Conservation (phyloP, 2,888 invertebrate genomes). For the Ceriagrion tenellum region DNA sequence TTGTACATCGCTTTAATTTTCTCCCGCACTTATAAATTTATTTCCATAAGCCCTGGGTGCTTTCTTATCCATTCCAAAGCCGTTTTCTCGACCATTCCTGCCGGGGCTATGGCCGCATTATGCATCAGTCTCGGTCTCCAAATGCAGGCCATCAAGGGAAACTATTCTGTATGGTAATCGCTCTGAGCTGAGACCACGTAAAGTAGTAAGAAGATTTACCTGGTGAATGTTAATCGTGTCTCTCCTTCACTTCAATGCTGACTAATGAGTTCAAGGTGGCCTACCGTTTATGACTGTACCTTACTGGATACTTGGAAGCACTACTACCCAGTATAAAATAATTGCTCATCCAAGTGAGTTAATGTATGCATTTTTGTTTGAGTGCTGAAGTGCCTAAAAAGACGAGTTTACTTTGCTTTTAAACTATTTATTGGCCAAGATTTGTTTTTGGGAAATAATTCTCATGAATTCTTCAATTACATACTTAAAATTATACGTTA, state of each 20-base stretch:
- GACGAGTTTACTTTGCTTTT: too few relatives aligned
- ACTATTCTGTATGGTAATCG: conserved; percentile 36
- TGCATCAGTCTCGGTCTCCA: not conserved
- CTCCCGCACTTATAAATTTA: not conserved
- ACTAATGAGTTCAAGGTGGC: not conserved
- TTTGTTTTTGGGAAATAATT: too few relatives aligned
- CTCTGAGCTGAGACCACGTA: not conserved
- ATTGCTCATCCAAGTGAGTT: too few relatives aligned
- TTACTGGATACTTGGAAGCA: too few relatives aligned
- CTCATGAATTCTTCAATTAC: too few relatives aligned
- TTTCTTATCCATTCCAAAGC: not conserved
- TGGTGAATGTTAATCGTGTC: not conserved
- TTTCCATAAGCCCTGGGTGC: not conserved
- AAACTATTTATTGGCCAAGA: too few relatives aligned
- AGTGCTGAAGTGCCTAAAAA: too few relatives aligned
- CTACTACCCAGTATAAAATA: too few relatives aligned
- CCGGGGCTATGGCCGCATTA: not conserved
- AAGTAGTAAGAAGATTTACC: not conserved
- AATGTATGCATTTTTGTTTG: too few relatives aligned
- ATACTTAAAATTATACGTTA: too few relatives aligned
- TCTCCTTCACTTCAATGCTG: not conserved
- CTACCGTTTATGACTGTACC: not conserved
- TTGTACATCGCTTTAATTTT: not conserved
- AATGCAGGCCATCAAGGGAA: conserved; percentile 11
- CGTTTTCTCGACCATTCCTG: not conserved